Conservation (phyloP, 2,888 invertebrate species). For the Andrena marginata region DNA sequence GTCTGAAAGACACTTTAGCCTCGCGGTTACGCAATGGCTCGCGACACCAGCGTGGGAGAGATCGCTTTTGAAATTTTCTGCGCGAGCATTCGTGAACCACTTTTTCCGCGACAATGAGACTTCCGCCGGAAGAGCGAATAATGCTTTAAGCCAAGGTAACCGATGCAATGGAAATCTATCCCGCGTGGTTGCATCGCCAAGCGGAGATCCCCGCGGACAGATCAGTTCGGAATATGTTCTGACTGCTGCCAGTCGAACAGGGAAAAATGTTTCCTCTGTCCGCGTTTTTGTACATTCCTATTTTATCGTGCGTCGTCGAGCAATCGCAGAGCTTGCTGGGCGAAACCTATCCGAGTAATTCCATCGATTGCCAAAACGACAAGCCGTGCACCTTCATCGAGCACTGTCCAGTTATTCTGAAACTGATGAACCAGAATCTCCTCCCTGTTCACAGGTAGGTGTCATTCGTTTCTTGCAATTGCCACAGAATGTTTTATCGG, state of each 20-base stretch:
- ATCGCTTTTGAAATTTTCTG: slow-evolving; percentile 4
- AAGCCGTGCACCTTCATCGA: slow-evolving; percentile 72
- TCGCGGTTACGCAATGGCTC: neutral
- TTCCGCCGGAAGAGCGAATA: slow-evolving; percentile 80
- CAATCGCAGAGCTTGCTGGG: slow-evolving; percentile 10
- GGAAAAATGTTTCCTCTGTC: slow-evolving; percentile 27
- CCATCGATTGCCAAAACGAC: slow-evolving; percentile 68
- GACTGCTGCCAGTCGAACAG: slow-evolving; percentile 31
- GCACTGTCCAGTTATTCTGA: slow-evolving; percentile 71
- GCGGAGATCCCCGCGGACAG: slow-evolving; percentile 21
- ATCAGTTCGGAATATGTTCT: slow-evolving; percentile 58
- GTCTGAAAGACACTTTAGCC: neutral
- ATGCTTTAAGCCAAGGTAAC: slow-evolving; percentile 75
- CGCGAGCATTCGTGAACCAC: slow-evolving; percentile 24
- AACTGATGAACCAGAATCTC: slow-evolving; percentile 72
- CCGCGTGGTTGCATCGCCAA: slow-evolving; percentile 36
- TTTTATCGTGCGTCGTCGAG: neutral
- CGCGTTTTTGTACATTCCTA: slow-evolving; percentile 16
- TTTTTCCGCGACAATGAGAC: slow-evolving; percentile 60
- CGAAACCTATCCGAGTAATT: slow-evolving; percentile 30
- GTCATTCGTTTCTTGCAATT: too few species aligned
- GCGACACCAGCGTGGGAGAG: neutral
- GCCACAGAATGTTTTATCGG: neutral
- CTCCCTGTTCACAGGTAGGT: slow-evolving; percentile 77
- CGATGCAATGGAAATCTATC: slow-evolving; percentile 66